A percentile compares a stretch with the other conserved stretches of the same genome.
Evolutionary conservation across 2,797 vertebrate species (phyloP).

Genomic region (Serranus cabrilla): DNA sequence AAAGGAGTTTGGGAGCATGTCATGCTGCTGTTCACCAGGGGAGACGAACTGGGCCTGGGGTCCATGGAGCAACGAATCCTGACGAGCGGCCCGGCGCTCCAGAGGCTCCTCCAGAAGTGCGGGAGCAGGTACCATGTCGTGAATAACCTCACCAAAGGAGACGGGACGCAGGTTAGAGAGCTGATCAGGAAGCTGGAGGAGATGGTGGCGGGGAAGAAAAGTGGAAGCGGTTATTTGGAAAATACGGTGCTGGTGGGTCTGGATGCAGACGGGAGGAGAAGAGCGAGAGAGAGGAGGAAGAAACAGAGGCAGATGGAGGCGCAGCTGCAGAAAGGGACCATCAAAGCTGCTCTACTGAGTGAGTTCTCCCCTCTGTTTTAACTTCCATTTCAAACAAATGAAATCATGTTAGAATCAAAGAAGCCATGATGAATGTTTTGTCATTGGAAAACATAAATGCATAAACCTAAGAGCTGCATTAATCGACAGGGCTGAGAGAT

Average conservation of each 20-base stretch:
- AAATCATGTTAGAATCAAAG: neutral
- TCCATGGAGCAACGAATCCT: constrained; percentile 78
- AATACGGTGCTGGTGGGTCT: constrained; percentile 52
- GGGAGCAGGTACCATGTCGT: constrained; percentile 80
- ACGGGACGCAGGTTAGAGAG: constrained; percentile 76
- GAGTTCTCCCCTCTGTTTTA: constrained; percentile 51
- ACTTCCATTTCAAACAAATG: neutral
- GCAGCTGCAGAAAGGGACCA: constrained; percentile 79
- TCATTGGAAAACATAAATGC: no score
- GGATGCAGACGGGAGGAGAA: constrained; percentile 78
- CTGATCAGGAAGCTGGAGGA: constrained; percentile 80
- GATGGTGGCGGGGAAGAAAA: constrained; percentile 70
- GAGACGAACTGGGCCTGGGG: constrained; percentile 79
- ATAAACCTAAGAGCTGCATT: no score
- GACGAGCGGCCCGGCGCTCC: constrained; percentile 67
- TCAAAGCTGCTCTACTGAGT: constrained; percentile 80
- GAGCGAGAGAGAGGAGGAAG: constrained; percentile 84
- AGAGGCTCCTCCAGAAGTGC: constrained; percentile 76
- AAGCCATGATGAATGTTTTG: no score
- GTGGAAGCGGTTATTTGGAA: constrained; percentile 55
- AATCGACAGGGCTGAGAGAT: no score
- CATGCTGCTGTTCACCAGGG: constrained; percentile 83
- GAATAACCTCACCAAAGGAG: constrained; percentile 75
- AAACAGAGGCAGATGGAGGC: constrained; percentile 85
- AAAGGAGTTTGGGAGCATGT: constrained; percentile 77